Evolutionary conservation across 2,113 vertebrate genomes (phyloP).

Genomic region (Crotalus horridus): DNA sequence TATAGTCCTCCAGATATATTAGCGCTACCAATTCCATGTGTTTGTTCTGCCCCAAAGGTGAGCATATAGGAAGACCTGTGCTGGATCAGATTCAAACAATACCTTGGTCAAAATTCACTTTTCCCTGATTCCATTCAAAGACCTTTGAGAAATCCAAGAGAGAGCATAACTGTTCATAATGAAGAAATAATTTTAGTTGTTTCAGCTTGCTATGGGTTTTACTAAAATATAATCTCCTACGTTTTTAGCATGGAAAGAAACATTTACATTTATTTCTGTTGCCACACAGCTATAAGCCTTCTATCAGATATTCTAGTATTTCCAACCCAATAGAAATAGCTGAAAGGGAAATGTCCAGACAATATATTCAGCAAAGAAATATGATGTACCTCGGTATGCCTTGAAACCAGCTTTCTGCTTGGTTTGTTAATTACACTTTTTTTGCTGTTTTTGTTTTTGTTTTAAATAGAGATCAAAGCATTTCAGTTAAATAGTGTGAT

Average conservation of each 20-base stretch:
- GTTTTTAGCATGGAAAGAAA: background rate
- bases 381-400: background rate
- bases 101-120: background rate
- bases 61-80: background rate
- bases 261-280: background rate
- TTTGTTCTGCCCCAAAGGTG: background rate
- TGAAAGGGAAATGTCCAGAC: background rate
- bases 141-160: background rate
- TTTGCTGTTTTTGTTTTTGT: background rate
- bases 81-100: background rate
- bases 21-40: background rate
- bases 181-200: background rate
- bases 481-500: background rate
- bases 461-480: background rate
- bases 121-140: background rate
- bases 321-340: background rate
- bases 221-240: background rate
- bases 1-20: background rate
- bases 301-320: background rate
- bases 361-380: background rate
- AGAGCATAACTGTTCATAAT: background rate
- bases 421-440: background rate
- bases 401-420: background rate
- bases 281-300: rapidly evolving
- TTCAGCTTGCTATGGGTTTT: background rate